These are phyloP conservation scores for Albula glossodonta DNA, from an alignment of 2,113 vertebrate genomes.

Conservation along the genomic window DNA sequence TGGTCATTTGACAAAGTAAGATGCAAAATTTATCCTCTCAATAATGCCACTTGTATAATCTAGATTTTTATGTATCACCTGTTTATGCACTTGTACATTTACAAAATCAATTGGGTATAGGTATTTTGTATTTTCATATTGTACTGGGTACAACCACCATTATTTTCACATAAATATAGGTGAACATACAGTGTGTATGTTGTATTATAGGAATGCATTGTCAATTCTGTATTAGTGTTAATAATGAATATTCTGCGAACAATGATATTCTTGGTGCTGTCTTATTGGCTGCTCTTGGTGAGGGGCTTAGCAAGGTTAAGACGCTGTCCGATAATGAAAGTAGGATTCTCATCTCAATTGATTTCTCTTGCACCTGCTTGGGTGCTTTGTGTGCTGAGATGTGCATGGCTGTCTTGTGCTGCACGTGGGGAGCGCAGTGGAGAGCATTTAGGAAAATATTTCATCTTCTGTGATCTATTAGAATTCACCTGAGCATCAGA, in stretches of 20 bases:
- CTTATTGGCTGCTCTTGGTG: no score
- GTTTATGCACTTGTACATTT: neutral
- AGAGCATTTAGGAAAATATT: conserved; percentile 85
- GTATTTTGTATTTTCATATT: neutral
- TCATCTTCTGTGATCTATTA: conserved; percentile 87
- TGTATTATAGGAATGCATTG: neutral
- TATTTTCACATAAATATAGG: neutral
- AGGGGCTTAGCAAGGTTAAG: neutral
- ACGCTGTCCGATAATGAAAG: neutral
- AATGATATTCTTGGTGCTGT: neutral
- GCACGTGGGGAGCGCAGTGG: conserved; percentile 57
- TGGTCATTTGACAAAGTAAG: neutral
- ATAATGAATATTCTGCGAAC: neutral
- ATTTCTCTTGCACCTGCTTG: neutral
- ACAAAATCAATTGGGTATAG: neutral
- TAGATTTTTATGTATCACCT: neutral
- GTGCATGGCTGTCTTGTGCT: conserved; percentile 11
- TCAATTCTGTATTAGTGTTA: neutral
- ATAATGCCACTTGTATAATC: neutral
- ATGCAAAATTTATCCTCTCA: neutral
- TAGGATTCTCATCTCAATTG: neutral
- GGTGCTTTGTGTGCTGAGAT: conserved; percentile 6
- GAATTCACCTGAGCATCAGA: conserved; percentile 87
- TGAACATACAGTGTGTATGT: neutral
- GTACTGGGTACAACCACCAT: neutral